A percentile compares a stretch with the other conserved stretches of the same genome.
phyloP scores from a whole-genome alignment of 2,888 invertebrate genomes.

The Priocnemis perturbator region DNA sequence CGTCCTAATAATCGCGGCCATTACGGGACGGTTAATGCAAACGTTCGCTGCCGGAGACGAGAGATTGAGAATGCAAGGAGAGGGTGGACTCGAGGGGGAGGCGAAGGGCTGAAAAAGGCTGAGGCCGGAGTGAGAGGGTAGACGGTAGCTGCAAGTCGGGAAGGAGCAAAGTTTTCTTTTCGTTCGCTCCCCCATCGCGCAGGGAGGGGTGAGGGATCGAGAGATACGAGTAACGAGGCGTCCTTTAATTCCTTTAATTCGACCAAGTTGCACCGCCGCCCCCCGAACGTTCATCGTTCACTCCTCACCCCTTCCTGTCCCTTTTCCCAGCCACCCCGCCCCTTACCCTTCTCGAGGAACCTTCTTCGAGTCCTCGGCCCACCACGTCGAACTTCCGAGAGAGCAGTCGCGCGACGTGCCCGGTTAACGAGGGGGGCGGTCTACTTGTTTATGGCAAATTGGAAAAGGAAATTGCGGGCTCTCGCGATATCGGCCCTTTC shows the following conservation, averaged over 20 bases:
- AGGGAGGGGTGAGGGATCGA: constrained; percentile 11
- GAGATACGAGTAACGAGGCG: constrained; percentile 70
- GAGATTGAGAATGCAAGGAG: constrained; percentile 19
- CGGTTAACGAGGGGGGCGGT: constrained; percentile 62
- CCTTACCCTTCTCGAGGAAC: background rate
- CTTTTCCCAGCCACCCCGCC: constrained; percentile 8
- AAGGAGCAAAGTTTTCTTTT: constrained; percentile 52
- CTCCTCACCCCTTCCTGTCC: constrained; percentile 18
- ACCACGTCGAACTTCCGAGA: constrained; percentile 48
- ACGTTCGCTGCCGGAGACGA: constrained; percentile 42
- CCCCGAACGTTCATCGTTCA: constrained; percentile 8
- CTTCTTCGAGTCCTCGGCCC: background rate
- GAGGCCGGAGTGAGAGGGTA: too few relatives aligned
- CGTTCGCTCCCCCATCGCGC: constrained; percentile 18
- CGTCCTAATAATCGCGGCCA: constrained; percentile 68
- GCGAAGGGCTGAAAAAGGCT: constrained; percentile 27
- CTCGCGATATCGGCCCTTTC: constrained; percentile 51
- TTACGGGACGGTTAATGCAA: constrained; percentile 62
- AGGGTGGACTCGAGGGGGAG: background rate
- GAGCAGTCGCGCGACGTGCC: constrained; percentile 61
- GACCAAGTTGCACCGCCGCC: constrained; percentile 58
- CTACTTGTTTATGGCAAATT: constrained; percentile 74
- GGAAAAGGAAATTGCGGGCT: constrained; percentile 73
- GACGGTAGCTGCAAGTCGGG: too few relatives aligned
- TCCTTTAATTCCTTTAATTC: constrained; percentile 72